Evolutionary conservation across 2,888 invertebrate species (phyloP), one percentile per base, ranked within the genome.

Genomic region (Alentia gelatinosa): DNA sequence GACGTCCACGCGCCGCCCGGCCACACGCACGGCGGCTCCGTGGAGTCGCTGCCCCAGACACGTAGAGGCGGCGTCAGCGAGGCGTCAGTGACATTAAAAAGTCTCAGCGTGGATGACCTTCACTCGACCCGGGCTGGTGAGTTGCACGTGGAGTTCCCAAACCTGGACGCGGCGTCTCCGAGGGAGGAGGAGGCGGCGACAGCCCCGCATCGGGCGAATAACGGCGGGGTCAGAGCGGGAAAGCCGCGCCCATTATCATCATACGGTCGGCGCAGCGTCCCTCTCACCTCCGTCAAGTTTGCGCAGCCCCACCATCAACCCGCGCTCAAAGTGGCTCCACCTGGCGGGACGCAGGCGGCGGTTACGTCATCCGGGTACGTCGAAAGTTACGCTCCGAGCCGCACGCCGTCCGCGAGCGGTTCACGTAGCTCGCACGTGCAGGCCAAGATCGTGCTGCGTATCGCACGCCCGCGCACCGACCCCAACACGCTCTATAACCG

Each of bases 371-470:
- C 47, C 3, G 47, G 33, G 19, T 86, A 86, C 86, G 0, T 47
- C 15, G 86, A 30, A 26, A 42, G 33, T 47, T 86, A 33, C 30
- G 26, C 33, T 3, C 42, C 86, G 1, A 47, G n/a, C 50, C 86
- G 7, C 26, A 39, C 39, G 39, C 79, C 39, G 15, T 47, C 42
- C 19, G 15, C 86, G 19, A 40, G 39, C 23, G 37, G 37, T 26
- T 1, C 19, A 19, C 39, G 1, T 19, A 42, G 30, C 5, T 5
- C 26, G 26, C 26, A 47, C 3, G 15, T 47, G 15, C 42, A 47
- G 50, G 47, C 86, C 86, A 86, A 47, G 47, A 42, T 86, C 9
- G 86, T 86, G 42, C 47, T 86, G 47, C 26, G 47, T 23, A 86
- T 47, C 7, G 33, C 26, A 12, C 86, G 86, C 0, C 86, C 86